These are phyloP conservation scores for Nasonovia ribisnigri DNA, from an alignment of 2,888 invertebrate species.

Conservation along the genomic window DNA sequence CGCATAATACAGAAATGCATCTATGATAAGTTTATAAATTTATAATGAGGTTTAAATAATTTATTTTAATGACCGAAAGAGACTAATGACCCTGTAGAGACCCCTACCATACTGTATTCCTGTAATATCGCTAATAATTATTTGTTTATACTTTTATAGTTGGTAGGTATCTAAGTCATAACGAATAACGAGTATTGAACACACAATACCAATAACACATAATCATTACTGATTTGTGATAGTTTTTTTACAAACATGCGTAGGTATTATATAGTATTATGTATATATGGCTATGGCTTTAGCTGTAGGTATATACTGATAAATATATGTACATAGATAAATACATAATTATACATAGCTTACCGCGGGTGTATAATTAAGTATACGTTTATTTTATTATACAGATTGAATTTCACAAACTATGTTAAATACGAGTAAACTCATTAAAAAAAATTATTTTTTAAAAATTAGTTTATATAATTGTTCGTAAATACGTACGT, in stretches of 20 bases:
- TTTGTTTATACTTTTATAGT: not conserved
- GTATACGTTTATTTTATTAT: slow-evolving; percentile 5
- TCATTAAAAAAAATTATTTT: not conserved
- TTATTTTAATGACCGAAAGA: not conserved
- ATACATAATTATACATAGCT: not conserved
- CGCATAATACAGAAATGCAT: not conserved
- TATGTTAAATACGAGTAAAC: not conserved
- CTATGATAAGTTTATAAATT: not conserved
- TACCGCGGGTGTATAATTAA: not conserved
- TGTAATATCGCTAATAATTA: not conserved
- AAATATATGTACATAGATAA: not conserved
- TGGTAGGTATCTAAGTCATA: not conserved
- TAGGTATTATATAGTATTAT: not conserved
- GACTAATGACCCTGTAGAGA: not conserved
- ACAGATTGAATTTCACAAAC: not conserved
- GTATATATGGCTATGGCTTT: not conserved
- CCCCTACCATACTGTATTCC: not conserved
- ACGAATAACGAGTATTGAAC: not conserved
- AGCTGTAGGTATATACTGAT: not conserved
- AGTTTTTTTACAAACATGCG: not conserved
- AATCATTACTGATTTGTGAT: not conserved
- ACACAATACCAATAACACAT: not conserved
- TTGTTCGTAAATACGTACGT: not conserved
- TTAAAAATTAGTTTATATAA: not conserved
- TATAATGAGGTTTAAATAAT: not conserved